Conservation (phyloP, 2,888 invertebrate species). For the Tineola bisselliella region DNA sequence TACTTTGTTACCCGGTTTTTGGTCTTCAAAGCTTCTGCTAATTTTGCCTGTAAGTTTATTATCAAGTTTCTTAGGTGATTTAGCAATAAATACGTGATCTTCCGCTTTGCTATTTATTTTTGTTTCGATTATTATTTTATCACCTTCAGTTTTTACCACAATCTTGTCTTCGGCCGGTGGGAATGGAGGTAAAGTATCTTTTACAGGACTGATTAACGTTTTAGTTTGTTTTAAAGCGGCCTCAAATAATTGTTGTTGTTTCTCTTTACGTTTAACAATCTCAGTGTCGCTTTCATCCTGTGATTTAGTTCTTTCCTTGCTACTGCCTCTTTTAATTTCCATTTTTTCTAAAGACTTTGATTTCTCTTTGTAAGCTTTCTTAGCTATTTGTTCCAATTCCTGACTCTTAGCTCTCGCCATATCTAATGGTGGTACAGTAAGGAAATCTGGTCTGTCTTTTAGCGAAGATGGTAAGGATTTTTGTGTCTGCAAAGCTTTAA, state of each 20-base stretch:
- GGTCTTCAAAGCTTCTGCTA: conserved; percentile 72
- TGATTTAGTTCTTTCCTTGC: conserved; percentile 75
- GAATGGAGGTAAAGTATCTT: conserved; percentile 75
- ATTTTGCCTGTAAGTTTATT: conserved; percentile 66
- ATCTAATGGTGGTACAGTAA: conserved; percentile 63
- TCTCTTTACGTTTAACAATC: conserved; percentile 76
- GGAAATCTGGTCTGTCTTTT: conserved; percentile 61
- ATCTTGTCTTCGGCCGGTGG: conserved; percentile 80
- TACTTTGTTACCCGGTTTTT: conserved; percentile 59
- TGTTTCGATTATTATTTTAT: conserved; percentile 74
- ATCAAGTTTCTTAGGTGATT: conserved; percentile 77
- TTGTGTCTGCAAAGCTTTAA: conserved; percentile 57
- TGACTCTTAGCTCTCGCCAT: conserved; percentile 70
- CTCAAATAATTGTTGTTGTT: conserved; percentile 79
- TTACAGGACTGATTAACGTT: conserved; percentile 77
- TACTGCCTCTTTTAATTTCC: conserved; percentile 64
- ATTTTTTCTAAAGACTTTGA: conserved; percentile 75
- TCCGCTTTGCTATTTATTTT: conserved; percentile 79
- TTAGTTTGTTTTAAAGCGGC: conserved; percentile 80
- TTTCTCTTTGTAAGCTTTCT: conserved; percentile 70
- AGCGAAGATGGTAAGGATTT: conserved; percentile 67
- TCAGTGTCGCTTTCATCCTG: conserved; percentile 79
- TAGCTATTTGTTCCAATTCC: conserved; percentile 65
- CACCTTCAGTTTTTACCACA: conserved; percentile 75
- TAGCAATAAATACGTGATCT: conserved; percentile 79